Evolutionary conservation across 2,113 vertebrate genomes (phyloP).

Genomic region (Vombatus ursinus): DNA sequence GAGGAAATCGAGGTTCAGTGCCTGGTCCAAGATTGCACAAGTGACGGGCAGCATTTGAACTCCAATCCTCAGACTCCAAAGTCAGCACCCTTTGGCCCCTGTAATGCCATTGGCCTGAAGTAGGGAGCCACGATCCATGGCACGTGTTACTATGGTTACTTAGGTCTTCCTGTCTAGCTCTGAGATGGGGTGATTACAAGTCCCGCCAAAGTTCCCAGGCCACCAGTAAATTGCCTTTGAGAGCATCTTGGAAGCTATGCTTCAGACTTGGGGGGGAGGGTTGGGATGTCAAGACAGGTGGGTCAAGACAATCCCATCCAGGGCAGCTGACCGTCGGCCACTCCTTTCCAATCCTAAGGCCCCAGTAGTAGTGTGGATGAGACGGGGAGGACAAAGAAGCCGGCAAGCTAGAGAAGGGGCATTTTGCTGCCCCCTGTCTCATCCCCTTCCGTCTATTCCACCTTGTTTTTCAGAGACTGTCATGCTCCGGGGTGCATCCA

Average conservation of each 20-base stretch:
- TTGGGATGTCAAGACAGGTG: background rate
- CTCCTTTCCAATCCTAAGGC: background rate
- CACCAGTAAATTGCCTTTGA: background rate
- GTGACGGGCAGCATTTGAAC: background rate
- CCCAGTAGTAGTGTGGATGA: background rate
- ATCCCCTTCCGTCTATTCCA: background rate
- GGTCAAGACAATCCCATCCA: background rate
- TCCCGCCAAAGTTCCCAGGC: background rate
- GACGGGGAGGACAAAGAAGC: too few relatives aligned
- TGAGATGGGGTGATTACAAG: background rate
- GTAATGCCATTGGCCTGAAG: too few relatives aligned
- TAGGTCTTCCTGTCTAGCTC: background rate
- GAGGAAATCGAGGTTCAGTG: background rate
- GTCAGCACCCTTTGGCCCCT: too few relatives aligned
- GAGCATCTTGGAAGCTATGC: background rate
- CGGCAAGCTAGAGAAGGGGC: background rate
- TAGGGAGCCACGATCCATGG: too few relatives aligned
- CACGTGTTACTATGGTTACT: too few relatives aligned
- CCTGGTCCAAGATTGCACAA: background rate
- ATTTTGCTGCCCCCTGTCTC: background rate
- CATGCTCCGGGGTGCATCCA: background rate
- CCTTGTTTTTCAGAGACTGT: background rate
- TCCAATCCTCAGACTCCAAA: background rate
- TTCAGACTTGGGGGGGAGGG: background rate
- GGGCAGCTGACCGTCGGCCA: too few relatives aligned